Evolutionary conservation across 1,140 invertebrate genomes (phyloP), one percentile per base, ranked within the genome.

Genomic region (Drosophila santomea): DNA sequence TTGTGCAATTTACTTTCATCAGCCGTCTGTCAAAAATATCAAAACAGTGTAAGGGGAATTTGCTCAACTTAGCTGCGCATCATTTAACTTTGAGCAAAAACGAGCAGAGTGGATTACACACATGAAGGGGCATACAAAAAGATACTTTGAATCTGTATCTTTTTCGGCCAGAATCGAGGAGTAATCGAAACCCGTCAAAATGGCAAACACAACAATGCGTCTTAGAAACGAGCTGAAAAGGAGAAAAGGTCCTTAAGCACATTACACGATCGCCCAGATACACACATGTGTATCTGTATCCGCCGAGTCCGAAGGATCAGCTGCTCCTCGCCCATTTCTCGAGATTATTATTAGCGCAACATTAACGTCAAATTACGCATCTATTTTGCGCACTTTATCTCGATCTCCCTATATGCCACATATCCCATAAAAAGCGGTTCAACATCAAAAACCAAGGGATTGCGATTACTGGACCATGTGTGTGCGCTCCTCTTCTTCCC

Each of bases 331-430:
- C 51, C n/a, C 4, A 4, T 10, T 5, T 48, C 10, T 12, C 15
- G 79, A 91, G 90, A 90, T 91, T 91, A 91, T 91, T 86, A 91
- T 91, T 91, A 90, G 90, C 90, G 90, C 86, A 91, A 91, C 90
- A 91, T 91, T 91, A 91, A 91, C 89, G 88, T 89, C 88, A 91
- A 91, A 91, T 91, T 91, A 91, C 83, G 79, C 67, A 88, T 88
- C 79, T 89, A 88, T 86, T 88, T 88, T 88, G 80, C 79, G 84
- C 83, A 88, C 84, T 88, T 88, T 86, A 86, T 88, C 82, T 86
- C 59, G 55, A 52, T 43, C 60, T 59, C 38, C 15, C 50, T 62
- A 62, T 60, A 56, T 58, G 43, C 51, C 52, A 71, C 45, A 71
- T 39, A 56, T 45, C 57, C n/a, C 61, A 69, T 71, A 41, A 39